Conservation (phyloP, 2,113 vertebrate genomes). For the Polyodon spathula region DNA sequence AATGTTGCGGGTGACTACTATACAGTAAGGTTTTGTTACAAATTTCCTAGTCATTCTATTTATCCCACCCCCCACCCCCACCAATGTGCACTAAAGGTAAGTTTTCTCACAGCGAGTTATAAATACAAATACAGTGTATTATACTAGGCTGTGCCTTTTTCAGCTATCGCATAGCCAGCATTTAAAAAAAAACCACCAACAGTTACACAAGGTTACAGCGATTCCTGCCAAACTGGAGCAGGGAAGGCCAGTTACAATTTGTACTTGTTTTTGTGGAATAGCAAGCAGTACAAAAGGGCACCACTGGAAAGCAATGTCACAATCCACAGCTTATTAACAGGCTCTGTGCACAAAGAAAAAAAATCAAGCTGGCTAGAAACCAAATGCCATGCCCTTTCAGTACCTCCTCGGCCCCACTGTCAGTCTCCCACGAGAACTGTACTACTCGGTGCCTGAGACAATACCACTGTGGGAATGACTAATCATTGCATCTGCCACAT, state of each 20-base stretch:
- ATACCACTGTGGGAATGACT: too few relatives aligned
- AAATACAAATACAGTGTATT: neutral
- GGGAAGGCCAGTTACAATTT: neutral
- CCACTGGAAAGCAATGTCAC: neutral
- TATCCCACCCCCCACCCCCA: neutral
- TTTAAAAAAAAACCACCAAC: neutral
- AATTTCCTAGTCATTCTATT: neutral
- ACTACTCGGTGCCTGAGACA: too few relatives aligned
- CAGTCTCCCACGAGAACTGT: too few relatives aligned
- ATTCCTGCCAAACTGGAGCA: neutral
- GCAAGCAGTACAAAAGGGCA: neutral
- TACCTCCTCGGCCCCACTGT: too few relatives aligned
- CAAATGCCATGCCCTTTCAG: too few relatives aligned
- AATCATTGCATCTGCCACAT: too few relatives aligned
- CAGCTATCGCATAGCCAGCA: neutral
- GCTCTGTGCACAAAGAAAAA: too few relatives aligned
- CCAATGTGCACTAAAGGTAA: neutral
- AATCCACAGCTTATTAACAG: too few relatives aligned
- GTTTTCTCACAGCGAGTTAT: constrained; percentile 10
- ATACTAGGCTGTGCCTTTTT: constrained; percentile 6
- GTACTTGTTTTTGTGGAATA: neutral
- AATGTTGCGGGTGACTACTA: too few relatives aligned
- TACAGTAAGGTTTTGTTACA: too few relatives aligned
- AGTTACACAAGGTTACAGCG: neutral
- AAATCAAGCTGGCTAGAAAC: too few relatives aligned